phyloP scores from a whole-genome alignment of 2,113 vertebrate genomes.

The Fulmarus glacialis region DNA sequence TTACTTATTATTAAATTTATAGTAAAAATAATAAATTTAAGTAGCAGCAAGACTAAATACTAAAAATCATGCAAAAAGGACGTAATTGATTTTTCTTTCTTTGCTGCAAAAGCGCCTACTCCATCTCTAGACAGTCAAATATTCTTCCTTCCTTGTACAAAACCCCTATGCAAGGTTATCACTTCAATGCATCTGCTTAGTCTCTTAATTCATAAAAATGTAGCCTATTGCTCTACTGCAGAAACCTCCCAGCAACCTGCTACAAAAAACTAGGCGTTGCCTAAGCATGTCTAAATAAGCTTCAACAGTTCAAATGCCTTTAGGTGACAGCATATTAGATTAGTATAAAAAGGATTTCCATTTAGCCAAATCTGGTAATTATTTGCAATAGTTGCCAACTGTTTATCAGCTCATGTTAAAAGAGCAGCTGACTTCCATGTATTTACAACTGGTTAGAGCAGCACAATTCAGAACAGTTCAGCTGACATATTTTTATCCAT shows the following conservation, averaged over 20 bases:
- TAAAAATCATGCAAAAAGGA: background rate
- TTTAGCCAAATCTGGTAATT: background rate
- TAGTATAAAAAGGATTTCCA: background rate
- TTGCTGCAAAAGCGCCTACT: accelerated
- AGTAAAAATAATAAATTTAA: background rate
- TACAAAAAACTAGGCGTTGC: background rate
- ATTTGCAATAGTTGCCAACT: background rate
- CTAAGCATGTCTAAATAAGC: background rate
- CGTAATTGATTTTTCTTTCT: background rate
- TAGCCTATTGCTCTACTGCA: background rate
- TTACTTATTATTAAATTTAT: background rate
- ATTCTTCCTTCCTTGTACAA: background rate
- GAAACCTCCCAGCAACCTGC: background rate
- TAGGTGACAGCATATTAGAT: background rate
- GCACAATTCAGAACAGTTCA: background rate
- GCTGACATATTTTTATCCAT: background rate
- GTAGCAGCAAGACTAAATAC: background rate
- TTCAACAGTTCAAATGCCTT: background rate
- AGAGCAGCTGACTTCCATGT: background rate
- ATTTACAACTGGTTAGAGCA: background rate
- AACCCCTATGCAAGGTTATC: background rate
- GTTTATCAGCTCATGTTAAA: background rate
- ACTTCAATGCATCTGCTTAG: background rate
- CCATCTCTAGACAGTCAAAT: background rate
- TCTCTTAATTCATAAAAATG: background rate